These are phyloP conservation scores for Rynchops niger DNA, from an alignment of 2,113 vertebrate species.

Conservation along the genomic window DNA sequence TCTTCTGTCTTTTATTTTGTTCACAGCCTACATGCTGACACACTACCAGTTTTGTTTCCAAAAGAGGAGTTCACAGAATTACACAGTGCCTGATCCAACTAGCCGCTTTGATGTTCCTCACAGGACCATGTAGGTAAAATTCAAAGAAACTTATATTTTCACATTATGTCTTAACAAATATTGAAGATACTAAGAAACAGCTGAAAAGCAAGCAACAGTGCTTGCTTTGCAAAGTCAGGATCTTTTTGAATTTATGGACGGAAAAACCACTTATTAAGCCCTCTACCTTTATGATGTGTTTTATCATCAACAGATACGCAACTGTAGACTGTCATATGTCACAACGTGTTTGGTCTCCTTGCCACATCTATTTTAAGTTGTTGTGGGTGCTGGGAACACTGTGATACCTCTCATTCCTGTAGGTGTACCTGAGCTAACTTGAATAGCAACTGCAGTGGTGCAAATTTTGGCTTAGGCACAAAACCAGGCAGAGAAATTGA, in stretches of 20 bases:
- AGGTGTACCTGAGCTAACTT: not conserved
- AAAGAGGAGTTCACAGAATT: constrained; percentile 25
- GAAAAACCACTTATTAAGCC: not conserved
- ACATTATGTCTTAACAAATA: not conserved
- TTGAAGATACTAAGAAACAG: not conserved
- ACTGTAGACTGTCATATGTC: not conserved
- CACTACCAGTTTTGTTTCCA: constrained; percentile 24
- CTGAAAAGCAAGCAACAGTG: not conserved
- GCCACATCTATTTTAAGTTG: not conserved
- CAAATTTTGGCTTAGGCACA: not conserved
- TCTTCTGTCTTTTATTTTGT: not conserved
- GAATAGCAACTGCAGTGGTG: not conserved
- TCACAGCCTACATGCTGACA: constrained; percentile 49
- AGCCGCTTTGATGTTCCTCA: constrained; percentile 40
- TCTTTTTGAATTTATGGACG: not conserved
- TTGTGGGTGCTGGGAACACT: not conserved
- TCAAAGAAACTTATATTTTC: not conserved
- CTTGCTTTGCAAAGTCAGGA: not conserved
- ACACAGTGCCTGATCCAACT: constrained; percentile 2
- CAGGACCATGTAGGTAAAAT: constrained; percentile 60
- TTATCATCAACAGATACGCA: not conserved
- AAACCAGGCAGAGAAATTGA: not conserved
- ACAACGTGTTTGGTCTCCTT: not conserved
- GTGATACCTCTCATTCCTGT: not conserved
- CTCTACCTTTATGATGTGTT: not conserved